Base-by-base conservation (phyloP, 2,888 invertebrate genomes). In the Lathronympha strigana region DNA sequence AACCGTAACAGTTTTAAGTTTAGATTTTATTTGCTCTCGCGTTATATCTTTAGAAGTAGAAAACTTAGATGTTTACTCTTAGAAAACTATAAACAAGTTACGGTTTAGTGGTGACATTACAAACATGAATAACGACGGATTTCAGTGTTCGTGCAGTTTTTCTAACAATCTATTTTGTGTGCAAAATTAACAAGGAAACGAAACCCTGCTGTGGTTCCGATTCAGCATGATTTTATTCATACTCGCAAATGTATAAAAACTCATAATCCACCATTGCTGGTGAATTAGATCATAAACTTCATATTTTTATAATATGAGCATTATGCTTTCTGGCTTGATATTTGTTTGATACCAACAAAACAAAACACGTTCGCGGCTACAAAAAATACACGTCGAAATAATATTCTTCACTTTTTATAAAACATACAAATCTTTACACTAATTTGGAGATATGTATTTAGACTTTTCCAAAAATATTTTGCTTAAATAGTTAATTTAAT, bases 21-120 rank as follows among this genome's bases (percentile, higher is more conserved):
- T 4, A 50, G 23, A 31, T 53, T 50, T 25, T 1, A 36, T 79
- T 71, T 13, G 21, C 23, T 33, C 36, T 49, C 54, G 47, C 31
- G 66, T 49, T 23, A 50, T 43, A 8, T 57, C 25, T 31, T 49
- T 66, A 54, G 47, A 54, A 54, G 49, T 61, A 54, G 53, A 40
- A 15, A 47, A 38, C n/a, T 33, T 64, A 64, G 58, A 64, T 50
- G 13, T 21, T 43, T 25, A 11, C 51, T 13, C 17, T 36, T 58
- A 53, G 36, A 23, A 28, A 15, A 1, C 21, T 5, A 28, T n/a
- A 47, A 38, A 28, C 13, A 25, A 36, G 23, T 55, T 57, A 57
- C 63, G 50, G 50, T 57, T 57, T 57, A 9, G 40, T 21, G 43
- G 23, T 38, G 13, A 31, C 5, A 57, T 43, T 3, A 17, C 19